Evolutionary conservation across 2,797 vertebrate species (phyloP).

Genomic region (Halcyon badia): DNA sequence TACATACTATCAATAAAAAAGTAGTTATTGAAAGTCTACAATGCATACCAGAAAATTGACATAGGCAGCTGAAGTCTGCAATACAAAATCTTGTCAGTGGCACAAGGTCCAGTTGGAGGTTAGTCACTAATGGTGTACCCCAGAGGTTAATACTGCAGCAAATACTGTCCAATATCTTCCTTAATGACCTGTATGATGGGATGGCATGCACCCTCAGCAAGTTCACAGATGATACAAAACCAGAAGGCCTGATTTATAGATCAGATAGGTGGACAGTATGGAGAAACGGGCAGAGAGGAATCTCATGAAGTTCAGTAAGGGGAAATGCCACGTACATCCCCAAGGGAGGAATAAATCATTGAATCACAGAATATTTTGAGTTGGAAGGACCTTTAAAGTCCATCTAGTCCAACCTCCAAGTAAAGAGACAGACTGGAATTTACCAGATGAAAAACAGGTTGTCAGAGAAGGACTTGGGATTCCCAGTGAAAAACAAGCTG

Average conservation of each 20-base stretch:
- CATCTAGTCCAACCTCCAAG: not conserved
- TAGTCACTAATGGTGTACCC: not conserved
- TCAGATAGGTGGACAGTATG: not conserved
- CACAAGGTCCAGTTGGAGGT: not conserved
- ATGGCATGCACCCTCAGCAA: rapidly evolving
- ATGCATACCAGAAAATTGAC: not conserved
- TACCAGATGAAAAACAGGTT: not conserved
- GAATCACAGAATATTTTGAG: not conserved
- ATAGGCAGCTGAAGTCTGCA: not conserved
- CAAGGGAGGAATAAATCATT: not conserved
- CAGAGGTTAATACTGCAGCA: not conserved
- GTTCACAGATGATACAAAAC: not conserved
- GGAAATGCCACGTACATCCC: not conserved
- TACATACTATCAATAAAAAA: not conserved
- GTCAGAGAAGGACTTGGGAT: not conserved
- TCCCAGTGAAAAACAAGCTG: not conserved
- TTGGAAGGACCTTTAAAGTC: not conserved
- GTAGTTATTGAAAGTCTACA: not conserved
- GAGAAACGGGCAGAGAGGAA: not conserved
- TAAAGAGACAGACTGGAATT: not conserved
- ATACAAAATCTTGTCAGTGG: not conserved
- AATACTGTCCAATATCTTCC: not conserved
- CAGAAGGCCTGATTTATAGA: not conserved
- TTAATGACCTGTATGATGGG: not conserved
- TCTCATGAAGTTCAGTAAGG: not conserved